phyloP scores from a whole-genome alignment of 2,797 vertebrate genomes.

The Phaenicophaeus curvirostris region DNA sequence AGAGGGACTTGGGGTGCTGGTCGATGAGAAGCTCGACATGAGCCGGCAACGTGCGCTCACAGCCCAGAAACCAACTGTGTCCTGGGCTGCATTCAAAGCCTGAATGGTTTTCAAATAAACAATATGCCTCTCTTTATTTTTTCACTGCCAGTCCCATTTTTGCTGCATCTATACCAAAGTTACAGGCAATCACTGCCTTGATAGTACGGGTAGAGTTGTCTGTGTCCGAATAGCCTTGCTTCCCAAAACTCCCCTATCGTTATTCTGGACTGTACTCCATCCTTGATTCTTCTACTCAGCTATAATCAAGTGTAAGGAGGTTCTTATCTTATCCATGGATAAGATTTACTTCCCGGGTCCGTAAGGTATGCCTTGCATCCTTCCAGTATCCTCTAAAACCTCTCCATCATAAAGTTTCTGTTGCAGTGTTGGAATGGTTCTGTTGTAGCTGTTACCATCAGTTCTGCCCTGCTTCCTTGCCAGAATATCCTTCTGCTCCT shows the following conservation, averaged over 20 bases:
- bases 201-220: not conserved
- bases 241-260: not conserved
- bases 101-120: not conserved
- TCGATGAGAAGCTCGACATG: no score
- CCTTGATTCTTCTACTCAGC: not conserved
- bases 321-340: not conserved
- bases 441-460: no score
- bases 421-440: not conserved
- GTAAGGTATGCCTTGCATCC: not conserved
- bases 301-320: not conserved
- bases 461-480: not conserved
- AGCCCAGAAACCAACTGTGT: no score
- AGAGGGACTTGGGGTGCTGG: no score
- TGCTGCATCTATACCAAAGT: not conserved
- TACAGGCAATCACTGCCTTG: not conserved
- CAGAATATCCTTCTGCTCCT: not conserved
- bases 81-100: no score
- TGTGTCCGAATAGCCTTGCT: not conserved
- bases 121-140: not conserved
- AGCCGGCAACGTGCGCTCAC: no score
- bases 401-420: not conserved
- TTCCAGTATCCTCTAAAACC: not conserved
- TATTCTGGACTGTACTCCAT: not conserved
- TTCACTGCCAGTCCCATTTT: not conserved
- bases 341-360: not conserved